A percentile compares a stretch with the other conserved stretches of the same genome.
Conservation (phyloP, 2,888 invertebrate genomes). For the Unio pictorum region DNA sequence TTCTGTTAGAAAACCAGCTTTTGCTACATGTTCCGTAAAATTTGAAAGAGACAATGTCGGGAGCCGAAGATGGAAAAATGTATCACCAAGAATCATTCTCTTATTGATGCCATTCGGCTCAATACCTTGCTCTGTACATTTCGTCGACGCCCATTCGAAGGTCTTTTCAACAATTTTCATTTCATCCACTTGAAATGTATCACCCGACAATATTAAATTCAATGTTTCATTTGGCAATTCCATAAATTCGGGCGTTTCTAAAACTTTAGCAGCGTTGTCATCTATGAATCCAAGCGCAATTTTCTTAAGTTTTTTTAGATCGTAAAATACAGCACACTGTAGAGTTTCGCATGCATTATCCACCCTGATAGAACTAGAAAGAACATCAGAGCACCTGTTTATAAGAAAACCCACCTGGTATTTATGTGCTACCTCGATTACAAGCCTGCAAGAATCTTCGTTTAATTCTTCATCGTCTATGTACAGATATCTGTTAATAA, state of each 20-base stretch:
- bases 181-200: slow-evolving; percentile 15
- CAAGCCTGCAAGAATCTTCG: slow-evolving; percentile 6
- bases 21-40: slow-evolving; percentile 4
- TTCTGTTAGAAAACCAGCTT: no score
- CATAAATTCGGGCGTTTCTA: slow-evolving; percentile 12
- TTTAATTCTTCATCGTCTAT: slow-evolving; percentile 9
- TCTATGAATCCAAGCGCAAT: slow-evolving; percentile 13
- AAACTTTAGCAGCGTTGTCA: slow-evolving; percentile 12
- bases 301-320: slow-evolving; percentile 8
- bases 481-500: slow-evolving; percentile 11
- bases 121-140: neutral
- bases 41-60: slow-evolving; percentile 11
- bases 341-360: slow-evolving; percentile 14
- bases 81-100: slow-evolving; percentile 9
- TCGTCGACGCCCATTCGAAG: slow-evolving; percentile 11
- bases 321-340: slow-evolving; percentile 16
- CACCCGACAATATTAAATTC: slow-evolving; percentile 11
- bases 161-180: slow-evolving; percentile 7
- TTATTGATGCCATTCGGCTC: slow-evolving; percentile 2
- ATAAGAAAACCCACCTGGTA: slow-evolving; percentile 16
- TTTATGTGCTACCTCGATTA: slow-evolving; percentile 16
- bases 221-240: slow-evolving; percentile 11
- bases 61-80: slow-evolving; percentile 12
- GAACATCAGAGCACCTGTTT: slow-evolving; percentile 7
- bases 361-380: slow-evolving; percentile 3